A percentile compares a stretch with the other conserved stretches of the same genome.
Conservation (phyloP, 2,888 invertebrate genomes). For the Nesidiocoris tenuis region DNA sequence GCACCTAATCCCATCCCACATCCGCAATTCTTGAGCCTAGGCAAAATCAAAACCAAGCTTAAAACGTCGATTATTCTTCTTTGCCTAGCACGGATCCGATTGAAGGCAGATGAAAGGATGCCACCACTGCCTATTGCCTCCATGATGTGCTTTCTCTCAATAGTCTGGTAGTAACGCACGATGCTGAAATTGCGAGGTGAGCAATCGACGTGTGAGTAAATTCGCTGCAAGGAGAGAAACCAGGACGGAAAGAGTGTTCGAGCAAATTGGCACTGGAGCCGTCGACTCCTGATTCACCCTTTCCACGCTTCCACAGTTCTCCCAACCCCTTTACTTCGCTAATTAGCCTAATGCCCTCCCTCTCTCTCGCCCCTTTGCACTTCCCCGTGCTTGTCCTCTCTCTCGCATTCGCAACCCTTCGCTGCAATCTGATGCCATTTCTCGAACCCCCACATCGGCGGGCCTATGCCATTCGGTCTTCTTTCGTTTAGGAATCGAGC, state of each 20-base stretch:
- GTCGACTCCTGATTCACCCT: not conserved
- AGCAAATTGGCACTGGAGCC: not conserved
- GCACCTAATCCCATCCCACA: no score
- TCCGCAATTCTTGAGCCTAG: no score
- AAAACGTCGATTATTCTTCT: no score
- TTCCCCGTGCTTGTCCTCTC: not conserved
- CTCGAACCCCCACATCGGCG: no score
- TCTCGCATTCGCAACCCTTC: not conserved
- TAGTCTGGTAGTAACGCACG: not conserved
- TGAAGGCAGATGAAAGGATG: no score
- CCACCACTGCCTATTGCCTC: no score
- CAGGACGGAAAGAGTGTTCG: not conserved
- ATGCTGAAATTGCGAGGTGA: not conserved
- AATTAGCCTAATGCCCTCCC: constrained; percentile 13
- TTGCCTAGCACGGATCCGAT: no score
- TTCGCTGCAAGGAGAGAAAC: not conserved
- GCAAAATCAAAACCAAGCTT: no score
- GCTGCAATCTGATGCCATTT: not conserved
- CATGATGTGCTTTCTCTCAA: no score
- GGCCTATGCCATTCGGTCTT: no score
- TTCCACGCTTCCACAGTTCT: not conserved
- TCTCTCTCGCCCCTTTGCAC: not conserved
- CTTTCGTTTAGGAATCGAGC: constrained; percentile 6
- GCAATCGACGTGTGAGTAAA: not conserved
- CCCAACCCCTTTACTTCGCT: not conserved